A percentile compares a stretch with the other conserved stretches of the same genome.
These are phyloP conservation scores for Menidia beryllina DNA, from an alignment of 2,113 vertebrate species.

Conservation along the genomic window DNA sequence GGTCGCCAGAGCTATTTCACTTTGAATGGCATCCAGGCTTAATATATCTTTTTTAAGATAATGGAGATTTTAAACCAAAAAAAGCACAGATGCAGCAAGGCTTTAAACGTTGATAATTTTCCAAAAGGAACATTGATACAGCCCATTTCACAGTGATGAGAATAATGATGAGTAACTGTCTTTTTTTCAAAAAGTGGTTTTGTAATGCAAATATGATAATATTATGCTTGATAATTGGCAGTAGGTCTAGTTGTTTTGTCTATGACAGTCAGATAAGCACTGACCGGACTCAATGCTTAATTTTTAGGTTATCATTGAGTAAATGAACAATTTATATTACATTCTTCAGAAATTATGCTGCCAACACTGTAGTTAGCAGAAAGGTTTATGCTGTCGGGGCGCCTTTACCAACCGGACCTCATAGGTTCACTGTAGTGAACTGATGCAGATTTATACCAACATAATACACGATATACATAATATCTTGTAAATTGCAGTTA, in stretches of 20 bases:
- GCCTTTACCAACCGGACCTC: background rate
- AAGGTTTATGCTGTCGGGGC: background rate
- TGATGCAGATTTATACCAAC: background rate
- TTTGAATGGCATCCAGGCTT: constrained; percentile 40
- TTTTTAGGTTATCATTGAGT: background rate
- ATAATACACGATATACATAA: background rate
- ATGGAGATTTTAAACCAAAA: constrained; percentile 6
- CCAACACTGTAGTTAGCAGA: background rate
- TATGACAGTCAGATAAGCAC: background rate
- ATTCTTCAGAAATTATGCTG: background rate
- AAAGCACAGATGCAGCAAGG: constrained; percentile 4
- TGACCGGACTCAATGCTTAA: background rate
- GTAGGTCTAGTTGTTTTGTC: background rate
- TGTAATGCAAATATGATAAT: background rate
- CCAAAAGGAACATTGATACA: background rate
- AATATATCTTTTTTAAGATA: constrained; percentile 39
- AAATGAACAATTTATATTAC: too few species aligned
- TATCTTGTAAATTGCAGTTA: background rate
- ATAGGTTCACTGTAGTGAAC: background rate
- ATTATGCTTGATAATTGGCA: background rate
- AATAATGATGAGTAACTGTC: background rate
- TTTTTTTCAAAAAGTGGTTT: background rate
- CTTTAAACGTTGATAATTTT: background rate
- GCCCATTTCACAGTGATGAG: background rate
- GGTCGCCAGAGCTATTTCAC: constrained; percentile 44